A percentile compares a stretch with the other conserved stretches of the same genome.
Conservation (phyloP, 2,888 invertebrate species). For the Tenthredo scrophulariae region DNA sequence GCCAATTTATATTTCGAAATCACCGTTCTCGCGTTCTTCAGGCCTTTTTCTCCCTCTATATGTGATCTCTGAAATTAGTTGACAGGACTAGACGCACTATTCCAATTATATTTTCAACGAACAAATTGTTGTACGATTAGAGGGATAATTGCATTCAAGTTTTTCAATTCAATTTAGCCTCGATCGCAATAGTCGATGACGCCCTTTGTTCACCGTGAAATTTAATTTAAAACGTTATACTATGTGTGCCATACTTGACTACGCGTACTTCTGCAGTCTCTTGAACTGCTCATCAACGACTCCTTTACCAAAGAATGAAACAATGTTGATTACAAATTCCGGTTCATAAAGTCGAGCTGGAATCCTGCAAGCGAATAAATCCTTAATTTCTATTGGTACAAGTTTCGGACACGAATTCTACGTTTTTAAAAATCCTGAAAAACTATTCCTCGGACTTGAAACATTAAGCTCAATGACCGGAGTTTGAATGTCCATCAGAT, state of each 20-base stretch:
- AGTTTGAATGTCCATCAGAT: background rate
- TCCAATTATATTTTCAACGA: background rate
- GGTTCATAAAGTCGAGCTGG: background rate
- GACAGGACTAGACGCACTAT: background rate
- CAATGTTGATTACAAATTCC: conserved; percentile 12
- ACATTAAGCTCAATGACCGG: too few species aligned
- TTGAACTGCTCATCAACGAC: background rate
- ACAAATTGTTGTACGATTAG: conserved; percentile 62
- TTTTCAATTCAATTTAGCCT: conserved; percentile 27
- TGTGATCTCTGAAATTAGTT: background rate
- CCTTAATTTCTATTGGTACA: background rate
- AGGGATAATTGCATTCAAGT: conserved; percentile 33
- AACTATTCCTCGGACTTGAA: too few species aligned
- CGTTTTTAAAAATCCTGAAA: background rate
- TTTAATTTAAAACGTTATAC: conserved; percentile 10
- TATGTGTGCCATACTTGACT: background rate
- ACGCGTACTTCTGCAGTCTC: background rate
- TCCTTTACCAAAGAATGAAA: background rate
- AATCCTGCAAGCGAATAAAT: background rate
- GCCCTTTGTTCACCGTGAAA: conserved; percentile 29
- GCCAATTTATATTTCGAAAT: too few species aligned
- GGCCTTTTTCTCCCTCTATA: background rate
- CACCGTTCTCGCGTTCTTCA: background rate
- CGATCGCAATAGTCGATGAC: background rate
- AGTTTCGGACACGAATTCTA: background rate